Conservation (phyloP, 2,888 invertebrate genomes). For the Ischnus inquisitorius region DNA sequence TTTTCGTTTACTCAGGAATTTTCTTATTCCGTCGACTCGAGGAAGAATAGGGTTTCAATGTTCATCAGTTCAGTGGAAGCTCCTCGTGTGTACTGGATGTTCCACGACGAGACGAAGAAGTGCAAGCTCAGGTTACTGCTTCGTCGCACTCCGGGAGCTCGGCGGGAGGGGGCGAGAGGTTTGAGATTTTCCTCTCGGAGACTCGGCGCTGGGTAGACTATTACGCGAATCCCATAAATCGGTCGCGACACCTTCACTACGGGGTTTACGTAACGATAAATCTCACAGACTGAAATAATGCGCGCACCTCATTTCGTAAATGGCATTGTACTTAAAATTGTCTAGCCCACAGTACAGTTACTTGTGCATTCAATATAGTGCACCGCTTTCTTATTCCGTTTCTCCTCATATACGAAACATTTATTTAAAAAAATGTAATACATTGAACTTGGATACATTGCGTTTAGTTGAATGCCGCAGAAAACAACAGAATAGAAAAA, state of each 20-base stretch:
- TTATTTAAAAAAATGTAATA: neutral
- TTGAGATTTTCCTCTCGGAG: slow-evolving; percentile 80
- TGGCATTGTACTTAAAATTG: slow-evolving; percentile 84
- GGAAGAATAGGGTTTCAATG: slow-evolving; percentile 33
- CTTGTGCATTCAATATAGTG: slow-evolving; percentile 33
- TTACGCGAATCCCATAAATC: slow-evolving; percentile 84
- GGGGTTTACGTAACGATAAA: slow-evolving; percentile 84
- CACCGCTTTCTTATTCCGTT: neutral
- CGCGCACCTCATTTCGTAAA: slow-evolving; percentile 84
- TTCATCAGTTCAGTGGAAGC: slow-evolving; percentile 16
- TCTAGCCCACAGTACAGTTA: slow-evolving; percentile 72
- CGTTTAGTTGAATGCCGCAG: no score
- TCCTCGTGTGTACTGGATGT: neutral
- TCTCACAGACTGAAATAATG: slow-evolving; percentile 83
- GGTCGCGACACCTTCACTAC: slow-evolving; percentile 81
- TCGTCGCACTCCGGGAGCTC: slow-evolving; percentile 52
- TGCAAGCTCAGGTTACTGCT: slow-evolving; percentile 52
- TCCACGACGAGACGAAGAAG: slow-evolving; percentile 33
- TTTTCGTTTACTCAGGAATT: slow-evolving; percentile 55
- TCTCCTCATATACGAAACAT: neutral
- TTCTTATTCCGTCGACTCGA: slow-evolving; percentile 50
- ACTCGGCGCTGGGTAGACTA: slow-evolving; percentile 80
- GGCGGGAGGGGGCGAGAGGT: slow-evolving; percentile 58
- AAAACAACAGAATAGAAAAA: no score
- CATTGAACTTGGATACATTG: slow-evolving; percentile 17